These are phyloP conservation scores for Nipponacmea schrenckii DNA, from an alignment of 2,888 invertebrate species.

Conservation along the genomic window DNA sequence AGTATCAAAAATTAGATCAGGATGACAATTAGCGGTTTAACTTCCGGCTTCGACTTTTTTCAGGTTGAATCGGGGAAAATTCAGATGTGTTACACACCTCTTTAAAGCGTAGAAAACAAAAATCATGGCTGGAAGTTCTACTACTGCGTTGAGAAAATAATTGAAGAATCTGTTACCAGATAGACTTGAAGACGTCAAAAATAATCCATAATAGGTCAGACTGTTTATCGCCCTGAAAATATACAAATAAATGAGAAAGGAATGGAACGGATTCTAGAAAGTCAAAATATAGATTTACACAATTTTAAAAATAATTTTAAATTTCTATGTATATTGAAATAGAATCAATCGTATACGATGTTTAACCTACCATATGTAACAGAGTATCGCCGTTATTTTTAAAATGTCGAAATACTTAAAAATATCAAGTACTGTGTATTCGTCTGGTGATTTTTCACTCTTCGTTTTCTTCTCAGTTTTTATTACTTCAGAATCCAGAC, in stretches of 20 bases:
- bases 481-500: background rate
- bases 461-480: too few species aligned
- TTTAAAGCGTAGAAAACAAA: constrained; percentile 36
- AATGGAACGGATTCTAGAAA: too few species aligned
- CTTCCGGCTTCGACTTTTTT: too few species aligned
- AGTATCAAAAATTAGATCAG: too few species aligned
- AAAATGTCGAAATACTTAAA: constrained; percentile 36
- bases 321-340: too few species aligned
- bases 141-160: constrained; percentile 48
- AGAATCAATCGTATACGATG: too few species aligned
- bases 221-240: constrained; percentile 50
- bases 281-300: too few species aligned
- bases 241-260: too few species aligned
- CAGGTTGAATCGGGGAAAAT: too few species aligned
- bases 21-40: too few species aligned
- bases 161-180: constrained; percentile 55
- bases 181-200: constrained; percentile 48
- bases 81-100: constrained; percentile 30
- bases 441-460: constrained; percentile 10
- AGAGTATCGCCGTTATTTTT: constrained; percentile 36
- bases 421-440: constrained; percentile 41
- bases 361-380: constrained; percentile 43
- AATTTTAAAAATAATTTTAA: too few species aligned
- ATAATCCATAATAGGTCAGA: constrained; percentile 54
- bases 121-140: constrained; percentile 51